Conservation (phyloP, 2,888 invertebrate species). For the Caenorhabditis doughertyi region DNA sequence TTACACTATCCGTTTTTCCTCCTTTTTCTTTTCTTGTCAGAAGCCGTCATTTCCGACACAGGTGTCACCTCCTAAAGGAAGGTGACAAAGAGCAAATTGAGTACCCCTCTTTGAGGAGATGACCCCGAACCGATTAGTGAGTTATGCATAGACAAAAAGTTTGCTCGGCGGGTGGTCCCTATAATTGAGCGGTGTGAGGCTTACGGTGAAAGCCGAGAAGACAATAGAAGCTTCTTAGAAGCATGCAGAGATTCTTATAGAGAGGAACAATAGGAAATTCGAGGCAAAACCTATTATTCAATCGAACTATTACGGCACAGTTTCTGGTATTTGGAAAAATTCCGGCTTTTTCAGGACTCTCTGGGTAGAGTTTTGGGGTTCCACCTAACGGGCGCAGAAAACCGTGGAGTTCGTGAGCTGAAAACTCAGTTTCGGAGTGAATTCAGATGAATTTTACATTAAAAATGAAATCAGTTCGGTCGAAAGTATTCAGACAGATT, state of each 20-base stretch:
- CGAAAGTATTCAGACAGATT: no score
- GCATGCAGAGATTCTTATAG: neutral
- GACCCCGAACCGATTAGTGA: conserved; percentile 32
- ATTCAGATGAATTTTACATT: no score
- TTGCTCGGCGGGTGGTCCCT: conserved; percentile 37
- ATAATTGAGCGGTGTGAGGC: conserved; percentile 18
- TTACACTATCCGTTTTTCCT: conserved; percentile 27
- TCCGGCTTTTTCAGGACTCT: neutral
- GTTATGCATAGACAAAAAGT: conserved; percentile 20
- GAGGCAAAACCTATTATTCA: no score
- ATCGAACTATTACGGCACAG: no score
- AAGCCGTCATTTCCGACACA: conserved; percentile 28
- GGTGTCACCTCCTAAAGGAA: conserved; percentile 37
- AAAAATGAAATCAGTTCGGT: no score
- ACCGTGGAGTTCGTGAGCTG: no score
- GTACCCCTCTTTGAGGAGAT: neutral
- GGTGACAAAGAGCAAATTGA: conserved; percentile 60
- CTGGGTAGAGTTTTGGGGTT: no score
- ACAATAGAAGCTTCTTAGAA: conserved; percentile 19
- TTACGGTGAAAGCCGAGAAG: conserved; percentile 13
- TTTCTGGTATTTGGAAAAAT: no score
- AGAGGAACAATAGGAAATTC: neutral
- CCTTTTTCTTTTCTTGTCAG: neutral
- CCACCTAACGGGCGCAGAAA: no score
- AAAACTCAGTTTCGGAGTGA: no score